A percentile compares a stretch with the other conserved stretches of the same genome.
phyloP scores from a whole-genome alignment of 2,888 invertebrate genomes.

The Xestoiulus laeticollis region DNA sequence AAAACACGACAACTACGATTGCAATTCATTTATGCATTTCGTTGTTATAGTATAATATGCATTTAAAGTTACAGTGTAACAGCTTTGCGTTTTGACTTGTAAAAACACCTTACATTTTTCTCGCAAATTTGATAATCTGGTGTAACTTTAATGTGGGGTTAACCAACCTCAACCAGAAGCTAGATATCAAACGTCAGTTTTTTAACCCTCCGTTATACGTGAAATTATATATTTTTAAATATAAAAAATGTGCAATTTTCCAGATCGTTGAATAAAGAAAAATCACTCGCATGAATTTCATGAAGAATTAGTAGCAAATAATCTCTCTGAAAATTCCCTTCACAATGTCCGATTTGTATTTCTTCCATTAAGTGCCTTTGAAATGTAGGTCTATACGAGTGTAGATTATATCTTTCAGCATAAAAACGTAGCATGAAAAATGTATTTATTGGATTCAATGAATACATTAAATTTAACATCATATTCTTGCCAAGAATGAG shows the following conservation, averaged over 20 bases:
- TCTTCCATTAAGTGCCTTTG: neutral
- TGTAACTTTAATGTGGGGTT: neutral
- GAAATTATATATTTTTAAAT: neutral
- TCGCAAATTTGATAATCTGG: too few species aligned
- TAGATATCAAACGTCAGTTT: neutral
- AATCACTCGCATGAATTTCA: neutral
- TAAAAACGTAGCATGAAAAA: conserved; percentile 8
- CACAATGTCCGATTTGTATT: neutral
- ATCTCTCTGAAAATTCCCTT: neutral
- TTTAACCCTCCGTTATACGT: neutral
- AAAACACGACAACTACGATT: too few species aligned
- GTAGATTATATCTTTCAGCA: conserved; percentile 11
- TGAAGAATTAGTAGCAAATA: neutral
- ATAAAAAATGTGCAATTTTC: neutral
- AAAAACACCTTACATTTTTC: too few species aligned
- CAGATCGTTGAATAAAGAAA: neutral
- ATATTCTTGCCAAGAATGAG: neutral
- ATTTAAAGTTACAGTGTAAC: too few species aligned
- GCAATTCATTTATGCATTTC: too few species aligned
- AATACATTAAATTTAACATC: neutral
- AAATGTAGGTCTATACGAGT: neutral
- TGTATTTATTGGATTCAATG: neutral
- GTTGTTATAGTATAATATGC: too few species aligned
- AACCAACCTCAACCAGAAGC: neutral
- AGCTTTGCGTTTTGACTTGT: too few species aligned